These are phyloP conservation scores for Sarcophaga caerulescens DNA, from an alignment of 2,888 invertebrate genomes.

Conservation along the genomic window DNA sequence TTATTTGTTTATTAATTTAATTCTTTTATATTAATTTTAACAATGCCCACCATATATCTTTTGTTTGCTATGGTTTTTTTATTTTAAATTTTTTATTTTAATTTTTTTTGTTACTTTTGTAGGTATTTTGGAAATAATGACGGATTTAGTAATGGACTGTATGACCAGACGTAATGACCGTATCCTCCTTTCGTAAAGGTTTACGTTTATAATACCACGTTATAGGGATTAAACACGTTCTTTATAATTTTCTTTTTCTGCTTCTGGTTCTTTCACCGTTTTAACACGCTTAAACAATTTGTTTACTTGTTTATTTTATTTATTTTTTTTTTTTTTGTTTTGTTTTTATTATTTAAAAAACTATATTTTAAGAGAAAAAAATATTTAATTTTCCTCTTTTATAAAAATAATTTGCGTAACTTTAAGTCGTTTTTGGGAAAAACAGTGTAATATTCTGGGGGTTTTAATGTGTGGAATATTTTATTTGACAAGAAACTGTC, in stretches of 20 bases:
- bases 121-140: conserved; percentile 21
- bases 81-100: neutral
- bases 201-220: conserved; percentile 49
- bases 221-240: conserved; percentile 47
- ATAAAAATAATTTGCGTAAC: neutral
- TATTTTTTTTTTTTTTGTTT: neutral
- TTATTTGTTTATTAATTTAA: too few species aligned
- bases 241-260: neutral
- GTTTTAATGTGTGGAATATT: too few species aligned
- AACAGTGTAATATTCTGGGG: too few species aligned
- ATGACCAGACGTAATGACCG: neutral
- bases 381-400: too few species aligned
- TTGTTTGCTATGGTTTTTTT: neutral
- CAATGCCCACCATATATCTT: neutral
- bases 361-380: too few species aligned
- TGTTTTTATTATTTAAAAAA: neutral
- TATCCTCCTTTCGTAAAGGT: neutral
- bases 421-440: neutral
- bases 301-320: neutral
- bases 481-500: too few species aligned
- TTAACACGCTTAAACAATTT: too few species aligned
- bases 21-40: neutral
- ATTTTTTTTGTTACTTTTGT: neutral
- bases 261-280: neutral
- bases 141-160: conserved; percentile 37